A percentile compares a stretch with the other conserved stretches of the same genome.
phyloP scores from a whole-genome alignment of 2,888 invertebrate genomes.

The Ypsolopha scabrella region DNA sequence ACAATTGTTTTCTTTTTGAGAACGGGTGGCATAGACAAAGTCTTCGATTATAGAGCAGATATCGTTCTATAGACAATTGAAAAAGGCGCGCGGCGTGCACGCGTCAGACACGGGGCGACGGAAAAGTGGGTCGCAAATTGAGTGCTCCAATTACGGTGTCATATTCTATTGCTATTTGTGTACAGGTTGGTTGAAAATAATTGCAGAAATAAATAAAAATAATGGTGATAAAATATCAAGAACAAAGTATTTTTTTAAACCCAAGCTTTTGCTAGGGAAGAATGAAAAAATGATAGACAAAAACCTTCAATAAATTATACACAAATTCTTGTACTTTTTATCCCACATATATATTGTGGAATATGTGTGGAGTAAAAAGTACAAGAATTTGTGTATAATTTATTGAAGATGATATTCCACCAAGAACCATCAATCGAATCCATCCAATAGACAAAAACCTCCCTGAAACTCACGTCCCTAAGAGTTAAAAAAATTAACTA shows the following conservation, averaged over 20 bases:
- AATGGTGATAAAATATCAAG: not conserved
- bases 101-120: slow-evolving; percentile 35
- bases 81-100: slow-evolving; percentile 27
- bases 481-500: too few relatives aligned
- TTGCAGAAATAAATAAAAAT: not conserved
- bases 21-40: slow-evolving; percentile 41
- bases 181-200: not conserved
- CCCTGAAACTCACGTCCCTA: too few relatives aligned
- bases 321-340: too few relatives aligned
- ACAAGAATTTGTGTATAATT: too few relatives aligned
- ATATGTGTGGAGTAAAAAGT: too few relatives aligned
- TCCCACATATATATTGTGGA: too few relatives aligned
- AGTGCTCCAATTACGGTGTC: slow-evolving; percentile 67
- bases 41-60: slow-evolving; percentile 39
- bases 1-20: slow-evolving; percentile 30
- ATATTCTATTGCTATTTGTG: slow-evolving; percentile 23
- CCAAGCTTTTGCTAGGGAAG: too few relatives aligned
- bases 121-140: slow-evolving; percentile 59
- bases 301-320: too few relatives aligned
- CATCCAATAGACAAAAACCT: too few relatives aligned
- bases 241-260: not conserved
- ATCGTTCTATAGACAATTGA: slow-evolving; percentile 46
- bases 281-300: too few relatives aligned
- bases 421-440: too few relatives aligned
- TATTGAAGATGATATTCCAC: too few relatives aligned